Evolutionary conservation across 2,888 invertebrate species (phyloP).

Genomic region (Sisyra terminalis): DNA sequence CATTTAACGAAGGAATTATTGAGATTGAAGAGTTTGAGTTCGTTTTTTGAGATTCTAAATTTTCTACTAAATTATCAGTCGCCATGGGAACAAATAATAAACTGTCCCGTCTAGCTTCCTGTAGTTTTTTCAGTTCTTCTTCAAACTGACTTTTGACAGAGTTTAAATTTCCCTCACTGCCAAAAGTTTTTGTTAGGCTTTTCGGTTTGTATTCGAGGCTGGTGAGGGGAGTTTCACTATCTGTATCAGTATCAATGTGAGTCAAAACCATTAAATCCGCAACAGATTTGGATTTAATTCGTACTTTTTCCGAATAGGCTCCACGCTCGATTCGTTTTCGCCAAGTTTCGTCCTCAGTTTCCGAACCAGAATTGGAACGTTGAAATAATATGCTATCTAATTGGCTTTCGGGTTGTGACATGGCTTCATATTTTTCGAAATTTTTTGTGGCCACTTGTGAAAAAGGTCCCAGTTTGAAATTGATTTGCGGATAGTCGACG

Average conservation of each 20-base stretch:
- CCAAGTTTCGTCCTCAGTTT: constrained; percentile 47
- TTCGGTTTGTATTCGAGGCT: constrained; percentile 24
- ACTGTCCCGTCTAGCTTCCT: constrained; percentile 26
- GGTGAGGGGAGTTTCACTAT: constrained; percentile 31
- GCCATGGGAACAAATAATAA: constrained; percentile 23
- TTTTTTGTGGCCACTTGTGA: constrained; percentile 10
- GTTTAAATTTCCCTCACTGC: constrained; percentile 37
- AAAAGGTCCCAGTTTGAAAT: constrained; percentile 24
- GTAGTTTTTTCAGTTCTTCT: constrained; percentile 32
- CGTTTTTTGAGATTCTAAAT: constrained; percentile 4
- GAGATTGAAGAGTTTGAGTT: neutral
- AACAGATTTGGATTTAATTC: constrained; percentile 46
- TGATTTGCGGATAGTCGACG: constrained; percentile 13
- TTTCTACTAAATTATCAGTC: neutral
- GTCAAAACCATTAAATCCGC: constrained; percentile 50
- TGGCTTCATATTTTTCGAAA: constrained; percentile 7
- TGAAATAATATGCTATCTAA: constrained; percentile 18
- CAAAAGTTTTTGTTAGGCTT: constrained; percentile 25
- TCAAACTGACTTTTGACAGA: constrained; percentile 34
- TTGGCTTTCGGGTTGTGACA: constrained; percentile 18
- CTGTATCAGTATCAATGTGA: constrained; percentile 40
- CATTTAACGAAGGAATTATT: neutral
- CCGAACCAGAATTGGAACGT: constrained; percentile 33
- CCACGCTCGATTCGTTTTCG: constrained; percentile 38
- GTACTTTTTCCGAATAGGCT: constrained; percentile 41